These are phyloP conservation scores for Lepisosteus oculatus DNA, from an alignment of 2,113 vertebrate species.

Conservation along the genomic window DNA sequence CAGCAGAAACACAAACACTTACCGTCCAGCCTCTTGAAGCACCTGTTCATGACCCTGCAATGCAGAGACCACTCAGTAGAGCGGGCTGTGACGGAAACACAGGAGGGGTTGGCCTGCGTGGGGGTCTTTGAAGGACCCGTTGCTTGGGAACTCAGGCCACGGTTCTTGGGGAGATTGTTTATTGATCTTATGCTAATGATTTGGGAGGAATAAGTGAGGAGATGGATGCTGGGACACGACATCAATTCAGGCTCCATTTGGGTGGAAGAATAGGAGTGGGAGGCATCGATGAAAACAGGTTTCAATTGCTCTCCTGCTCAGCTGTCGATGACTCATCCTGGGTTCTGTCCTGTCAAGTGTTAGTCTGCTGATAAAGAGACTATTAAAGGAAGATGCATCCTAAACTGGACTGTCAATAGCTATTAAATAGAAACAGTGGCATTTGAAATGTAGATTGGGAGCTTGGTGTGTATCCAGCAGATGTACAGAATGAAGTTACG, in stretches of 20 bases:
- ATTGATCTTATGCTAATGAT: constrained; percentile 64
- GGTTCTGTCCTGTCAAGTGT: constrained; percentile 43
- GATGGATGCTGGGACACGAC: constrained; percentile 18
- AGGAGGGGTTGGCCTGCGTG: constrained; percentile 10
- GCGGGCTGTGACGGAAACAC: constrained; percentile 26
- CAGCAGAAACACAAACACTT: constrained; percentile 5
- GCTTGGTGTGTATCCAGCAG: too few relatives aligned
- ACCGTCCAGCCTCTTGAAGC: background rate
- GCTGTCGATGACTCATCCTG: constrained; percentile 60
- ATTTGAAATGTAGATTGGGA: constrained; percentile 33
- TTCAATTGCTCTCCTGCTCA: background rate
- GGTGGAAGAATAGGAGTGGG: constrained; percentile 18
- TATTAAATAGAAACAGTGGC: constrained; percentile 56
- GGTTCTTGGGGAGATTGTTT: constrained; percentile 28
- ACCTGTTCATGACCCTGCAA: constrained; percentile 50
- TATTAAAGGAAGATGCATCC: constrained; percentile 35
- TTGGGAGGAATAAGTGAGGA: constrained; percentile 19
- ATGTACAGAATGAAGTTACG: too few relatives aligned
- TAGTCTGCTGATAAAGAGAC: constrained; percentile 36
- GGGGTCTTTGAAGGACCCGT: constrained; percentile 34
- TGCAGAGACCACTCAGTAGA: constrained; percentile 42
- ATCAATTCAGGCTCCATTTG: background rate
- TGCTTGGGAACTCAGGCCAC: constrained; percentile 56
- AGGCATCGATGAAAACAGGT: constrained; percentile 15
- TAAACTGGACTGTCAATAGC: constrained; percentile 49